Conservation (phyloP, 2,888 invertebrate species). For the Sarcophaga rosellei region DNA sequence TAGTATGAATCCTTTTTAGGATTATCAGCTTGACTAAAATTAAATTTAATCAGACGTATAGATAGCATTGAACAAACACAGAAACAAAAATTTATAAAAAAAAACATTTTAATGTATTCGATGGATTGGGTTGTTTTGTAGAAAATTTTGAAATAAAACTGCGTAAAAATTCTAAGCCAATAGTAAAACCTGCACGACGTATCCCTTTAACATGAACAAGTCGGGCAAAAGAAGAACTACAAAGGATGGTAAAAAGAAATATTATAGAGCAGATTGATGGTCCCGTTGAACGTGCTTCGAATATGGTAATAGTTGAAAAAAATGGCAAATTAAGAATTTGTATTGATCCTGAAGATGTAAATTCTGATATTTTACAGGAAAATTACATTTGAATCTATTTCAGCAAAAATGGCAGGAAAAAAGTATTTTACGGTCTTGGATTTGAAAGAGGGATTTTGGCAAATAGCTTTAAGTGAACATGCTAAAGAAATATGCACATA, state of each 20-base stretch:
- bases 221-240: conserved; percentile 52
- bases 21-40: too few species aligned
- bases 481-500: conserved; percentile 60
- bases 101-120: conserved; percentile 40
- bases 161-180: conserved; percentile 35
- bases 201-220: conserved; percentile 55
- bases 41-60: too few species aligned
- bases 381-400: conserved; percentile 66
- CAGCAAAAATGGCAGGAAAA: conserved; percentile 55
- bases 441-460: too few species aligned
- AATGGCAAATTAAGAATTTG: conserved; percentile 61
- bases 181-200: conserved; percentile 57
- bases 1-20: too few species aligned
- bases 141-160: conserved; percentile 58
- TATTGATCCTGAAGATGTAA: conserved; percentile 64
- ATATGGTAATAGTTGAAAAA: conserved; percentile 56
- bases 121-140: conserved; percentile 57
- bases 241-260: conserved; percentile 48
- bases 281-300: conserved; percentile 45
- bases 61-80: too few species aligned
- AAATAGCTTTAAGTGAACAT: conserved; percentile 48
- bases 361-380: conserved; percentile 59
- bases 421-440: background rate
- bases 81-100: conserved; percentile 25
- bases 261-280: conserved; percentile 58